Evolutionary conservation across 2,888 invertebrate genomes (phyloP), one percentile per base, ranked within the genome.

Genomic region (Cyclophora albipunctata): DNA sequence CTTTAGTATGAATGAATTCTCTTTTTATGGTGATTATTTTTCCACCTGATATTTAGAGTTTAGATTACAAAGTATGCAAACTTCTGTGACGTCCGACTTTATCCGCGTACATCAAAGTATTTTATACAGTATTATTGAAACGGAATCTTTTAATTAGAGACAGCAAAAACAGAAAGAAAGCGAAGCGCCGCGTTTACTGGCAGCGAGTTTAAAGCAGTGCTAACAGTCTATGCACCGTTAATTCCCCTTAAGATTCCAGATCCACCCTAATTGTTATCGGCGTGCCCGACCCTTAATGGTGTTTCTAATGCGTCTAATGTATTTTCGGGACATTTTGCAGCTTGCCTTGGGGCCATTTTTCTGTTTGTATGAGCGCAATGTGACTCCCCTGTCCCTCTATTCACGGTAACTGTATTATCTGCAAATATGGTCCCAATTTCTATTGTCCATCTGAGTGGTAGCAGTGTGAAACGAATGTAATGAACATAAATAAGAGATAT

Each of bases 241-340:
- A 85, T 84, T 81, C 85, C 84, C 79, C 75, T 79, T 83, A 84
- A 86, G 81, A 78, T 77, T 73, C 67, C 69, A 73, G 79, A 80
- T 81, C 81, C 82, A 84, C 87, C 85, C 85, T 87, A 86, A 86
- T 88, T 88, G 85, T 85, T 84, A 85, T 85, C 83, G 82, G 83
- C 66, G 70, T 66, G 73, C 62, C 67, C 77, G 75, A 77, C 84
- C 85, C 85, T 79, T 86, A 84, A 85, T 84, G 82, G 83, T 81
- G 78, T 81, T 82, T 86, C 86, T 86, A 86, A 87, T 87, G 86
- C 84, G 75, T 65, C 83, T 88, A 88, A 88, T 88, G 86, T 85
- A 83, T 84, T 87, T 87, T 85, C 71, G 84, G 81, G 84, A 87
- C 88, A 87, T 86, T 87, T 83, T 86, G 86, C 87, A 87, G 87